Conservation (phyloP, 2,113 vertebrate species). For the Cygnus atratus region DNA sequence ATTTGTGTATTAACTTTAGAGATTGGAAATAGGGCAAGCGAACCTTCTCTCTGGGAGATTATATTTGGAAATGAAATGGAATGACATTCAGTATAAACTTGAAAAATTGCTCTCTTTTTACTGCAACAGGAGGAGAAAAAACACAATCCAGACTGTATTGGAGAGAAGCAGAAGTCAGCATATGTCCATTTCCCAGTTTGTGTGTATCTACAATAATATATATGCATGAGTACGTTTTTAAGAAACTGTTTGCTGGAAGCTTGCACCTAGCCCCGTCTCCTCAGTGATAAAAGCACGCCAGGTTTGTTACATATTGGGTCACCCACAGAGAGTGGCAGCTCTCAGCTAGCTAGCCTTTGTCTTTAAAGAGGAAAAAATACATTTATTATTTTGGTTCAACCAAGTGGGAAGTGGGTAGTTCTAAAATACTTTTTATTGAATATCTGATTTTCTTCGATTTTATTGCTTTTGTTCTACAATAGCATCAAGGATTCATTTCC, state of each 20-base stretch:
- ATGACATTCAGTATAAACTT: conserved; percentile 65
- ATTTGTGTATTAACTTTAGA: conserved; percentile 72
- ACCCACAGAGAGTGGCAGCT: neutral
- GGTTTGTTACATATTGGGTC: neutral
- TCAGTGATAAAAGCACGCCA: neutral
- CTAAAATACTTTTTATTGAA: neutral
- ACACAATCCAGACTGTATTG: conserved; percentile 7
- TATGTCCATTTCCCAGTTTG: conserved; percentile 4
- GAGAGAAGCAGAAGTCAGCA: conserved; percentile 64
- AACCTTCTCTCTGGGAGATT: conserved; percentile 63
- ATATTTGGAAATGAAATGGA: conserved; percentile 68
- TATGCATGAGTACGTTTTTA: neutral
- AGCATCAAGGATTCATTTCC: neutral
- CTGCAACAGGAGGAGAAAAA: conserved; percentile 53
- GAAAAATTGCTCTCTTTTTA: conserved; percentile 68
- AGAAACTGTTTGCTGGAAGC: neutral
- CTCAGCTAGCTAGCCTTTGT: conserved; percentile 24
- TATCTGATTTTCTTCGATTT: conserved; percentile 5
- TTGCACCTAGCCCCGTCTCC: neutral
- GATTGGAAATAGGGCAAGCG: conserved; percentile 61
- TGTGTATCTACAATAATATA: conserved; percentile 7
- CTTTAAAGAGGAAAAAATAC: neutral
- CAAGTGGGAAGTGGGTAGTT: conserved; percentile 24
- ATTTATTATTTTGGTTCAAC: neutral
- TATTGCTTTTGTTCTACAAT: neutral